Evolutionary conservation across 2,797 vertebrate species (phyloP).

Genomic region (Sebastes iracundus): DNA sequence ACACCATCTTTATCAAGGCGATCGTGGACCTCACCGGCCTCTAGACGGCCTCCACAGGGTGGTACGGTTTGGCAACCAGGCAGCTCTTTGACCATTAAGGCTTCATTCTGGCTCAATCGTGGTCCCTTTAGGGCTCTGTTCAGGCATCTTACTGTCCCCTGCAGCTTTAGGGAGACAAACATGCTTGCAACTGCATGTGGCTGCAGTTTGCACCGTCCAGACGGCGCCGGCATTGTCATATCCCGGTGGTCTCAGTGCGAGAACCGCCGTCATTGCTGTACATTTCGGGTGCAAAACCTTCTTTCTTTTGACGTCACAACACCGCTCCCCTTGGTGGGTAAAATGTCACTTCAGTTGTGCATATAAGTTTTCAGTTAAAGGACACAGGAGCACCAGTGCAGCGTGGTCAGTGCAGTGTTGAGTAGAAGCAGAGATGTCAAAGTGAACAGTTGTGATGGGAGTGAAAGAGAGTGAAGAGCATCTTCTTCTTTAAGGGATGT

Average conservation of each 20-base stretch:
- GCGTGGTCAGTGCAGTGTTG: constrained; percentile 25
- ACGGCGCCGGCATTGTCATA: constrained; percentile 33
- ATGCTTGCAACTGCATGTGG: constrained; percentile 47
- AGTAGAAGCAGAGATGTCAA: constrained; percentile 14
- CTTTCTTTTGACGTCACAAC: constrained; percentile 40
- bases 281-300: constrained; percentile 52
- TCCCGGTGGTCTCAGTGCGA: constrained; percentile 19
- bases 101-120: constrained; percentile 52
- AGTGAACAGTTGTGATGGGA: not conserved
- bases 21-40: constrained; percentile 97
- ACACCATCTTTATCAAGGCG: constrained; percentile 98
- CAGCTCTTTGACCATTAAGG: constrained; percentile 63
- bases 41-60: constrained; percentile 63
- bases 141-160: constrained; percentile 46
- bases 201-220: constrained; percentile 48
- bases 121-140: constrained; percentile 49
- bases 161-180: constrained; percentile 52
- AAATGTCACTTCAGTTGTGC: constrained; percentile 27
- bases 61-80: constrained; percentile 37
- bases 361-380: constrained; percentile 28
- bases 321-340: constrained; percentile 9
- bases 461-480: not conserved
- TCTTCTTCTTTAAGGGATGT: constrained; percentile 20
- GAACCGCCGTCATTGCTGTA: constrained; percentile 53
- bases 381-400: constrained; percentile 16